Base-by-base conservation (phyloP, 2,888 invertebrate species). In the Eupithecia tripunctaria region DNA sequence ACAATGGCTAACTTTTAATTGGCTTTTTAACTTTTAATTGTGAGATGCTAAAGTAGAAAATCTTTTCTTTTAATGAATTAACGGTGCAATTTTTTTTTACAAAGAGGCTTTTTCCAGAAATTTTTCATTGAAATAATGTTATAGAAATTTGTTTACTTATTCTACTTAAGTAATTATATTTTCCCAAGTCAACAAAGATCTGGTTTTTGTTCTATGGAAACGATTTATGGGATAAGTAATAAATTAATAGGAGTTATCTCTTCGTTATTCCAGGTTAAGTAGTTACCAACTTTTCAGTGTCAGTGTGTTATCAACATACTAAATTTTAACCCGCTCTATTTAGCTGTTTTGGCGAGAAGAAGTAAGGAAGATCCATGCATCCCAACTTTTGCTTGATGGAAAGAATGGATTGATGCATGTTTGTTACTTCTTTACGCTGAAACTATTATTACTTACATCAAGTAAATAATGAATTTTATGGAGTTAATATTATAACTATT, bases 1-100 rank as follows among this genome's bases (percentile, higher is more conserved):
- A 79, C 79, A 82, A 81, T 79, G 77, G 79, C 59, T 74, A 80
- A 79, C 76, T 84, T 84, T 84, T 84, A 84, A 84, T 84, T 84
- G 82, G 77, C 62, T 81, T 83, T 81, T 81, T 78, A 83, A 83
- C 80, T 81, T 83, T 82, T 73, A 79, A 76, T 75, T 72, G 72
- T 74, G 51, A 74, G 73, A 72, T 72, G 71, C 69, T 72, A 69
- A 72, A 76, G 72, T 71, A 62, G 63, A 75, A 71, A 74, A 75
- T 69, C 72, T 75, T 76, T 76, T 76, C 68, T n/a, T 74, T 75
- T 66, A 67, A 64, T 69, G 70, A 75, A 73, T 78, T 76, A 75
- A 72, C 71, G 72, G 72, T 66, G 56, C 73, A 41, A 62, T 72
- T 72, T 51, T 68, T 60, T 71, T 65, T 67, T 21, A 38, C n/a